These are phyloP conservation scores for Spizaetus ornatus DNA, from an alignment of 2,113 vertebrate species.

Conservation along the genomic window DNA sequence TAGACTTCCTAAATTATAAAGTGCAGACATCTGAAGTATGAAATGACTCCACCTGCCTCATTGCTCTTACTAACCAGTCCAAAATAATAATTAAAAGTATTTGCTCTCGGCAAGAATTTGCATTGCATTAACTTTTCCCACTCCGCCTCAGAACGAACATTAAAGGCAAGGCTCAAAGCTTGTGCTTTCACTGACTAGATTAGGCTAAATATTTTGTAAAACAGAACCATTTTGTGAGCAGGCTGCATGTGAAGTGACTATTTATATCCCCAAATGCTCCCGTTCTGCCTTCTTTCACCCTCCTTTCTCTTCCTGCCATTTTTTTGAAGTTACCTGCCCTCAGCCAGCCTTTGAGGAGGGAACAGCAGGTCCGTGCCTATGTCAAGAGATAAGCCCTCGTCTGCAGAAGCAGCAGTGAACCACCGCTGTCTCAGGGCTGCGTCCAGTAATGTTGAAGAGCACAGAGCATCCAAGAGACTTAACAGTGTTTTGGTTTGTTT, in stretches of 20 bases:
- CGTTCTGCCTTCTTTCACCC: background rate
- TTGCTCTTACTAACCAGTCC: background rate
- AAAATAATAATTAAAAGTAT: conserved; percentile 55
- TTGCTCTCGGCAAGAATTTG: conserved; percentile 32
- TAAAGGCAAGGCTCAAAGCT: background rate
- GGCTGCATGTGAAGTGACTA: background rate
- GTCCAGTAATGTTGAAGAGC: background rate
- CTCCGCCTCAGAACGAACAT: conserved; percentile 8
- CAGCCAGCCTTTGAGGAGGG: background rate
- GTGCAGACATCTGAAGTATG: conserved; percentile 16
- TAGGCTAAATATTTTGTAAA: background rate
- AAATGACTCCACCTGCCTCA: conserved; percentile 22
- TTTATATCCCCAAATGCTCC: background rate
- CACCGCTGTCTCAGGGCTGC: fast-evolving
- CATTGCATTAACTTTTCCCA: conserved; percentile 42
- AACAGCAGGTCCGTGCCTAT: background rate
- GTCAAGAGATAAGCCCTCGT: background rate
- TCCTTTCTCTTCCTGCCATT: background rate
- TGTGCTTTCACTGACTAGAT: conserved; percentile 29
- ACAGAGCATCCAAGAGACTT: background rate
- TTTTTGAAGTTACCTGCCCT: background rate
- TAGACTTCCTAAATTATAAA: conserved; percentile 48
- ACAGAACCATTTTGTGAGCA: background rate
- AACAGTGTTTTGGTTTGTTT: background rate
- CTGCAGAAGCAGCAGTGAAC: background rate